Conservation (phyloP, 2,888 invertebrate species). For the Dysmachus trigonus region DNA sequence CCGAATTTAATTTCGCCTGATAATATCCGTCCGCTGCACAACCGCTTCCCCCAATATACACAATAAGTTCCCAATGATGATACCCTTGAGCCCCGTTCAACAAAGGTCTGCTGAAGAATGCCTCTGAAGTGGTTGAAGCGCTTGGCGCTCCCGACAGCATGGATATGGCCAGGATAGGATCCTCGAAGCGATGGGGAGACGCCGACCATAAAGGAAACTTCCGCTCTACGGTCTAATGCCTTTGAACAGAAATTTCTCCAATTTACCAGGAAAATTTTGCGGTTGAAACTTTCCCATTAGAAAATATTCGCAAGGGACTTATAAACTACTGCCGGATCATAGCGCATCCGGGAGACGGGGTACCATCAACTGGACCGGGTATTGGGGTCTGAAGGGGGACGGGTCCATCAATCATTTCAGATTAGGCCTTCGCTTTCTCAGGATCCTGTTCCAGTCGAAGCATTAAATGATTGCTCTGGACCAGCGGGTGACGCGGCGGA, state of each 20-base stretch:
- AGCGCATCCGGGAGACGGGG: neutral
- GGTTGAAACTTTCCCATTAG: constrained; percentile 38
- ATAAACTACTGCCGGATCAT: constrained; percentile 8
- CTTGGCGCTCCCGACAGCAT: neutral
- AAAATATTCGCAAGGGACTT: constrained; percentile 38
- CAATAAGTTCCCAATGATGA: constrained; percentile 1
- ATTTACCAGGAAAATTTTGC: constrained; percentile 36
- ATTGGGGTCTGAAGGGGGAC: neutral
- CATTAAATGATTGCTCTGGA: constrained; percentile 5
- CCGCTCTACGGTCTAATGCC: constrained; percentile 32
- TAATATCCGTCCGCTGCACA: neutral
- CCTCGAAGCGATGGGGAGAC: neutral
- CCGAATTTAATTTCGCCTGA: constrained; percentile 2
- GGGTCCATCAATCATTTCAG: constrained; percentile 33
- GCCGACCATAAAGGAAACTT: constrained; percentile 27
- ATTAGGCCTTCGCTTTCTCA: constrained; percentile 8
- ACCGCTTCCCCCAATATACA: neutral
- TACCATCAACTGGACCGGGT: neutral
- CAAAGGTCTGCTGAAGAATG: constrained; percentile 23
- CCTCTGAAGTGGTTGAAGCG: constrained; percentile 30
- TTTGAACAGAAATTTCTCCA: constrained; percentile 37
- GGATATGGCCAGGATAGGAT: neutral
- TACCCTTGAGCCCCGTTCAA: neutral
- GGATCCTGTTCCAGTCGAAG: neutral
- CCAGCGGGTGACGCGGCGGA: too few relatives aligned